Evolutionary conservation across 1,140 invertebrate species (phyloP).

Genomic region (Adoxophyes honmai): DNA sequence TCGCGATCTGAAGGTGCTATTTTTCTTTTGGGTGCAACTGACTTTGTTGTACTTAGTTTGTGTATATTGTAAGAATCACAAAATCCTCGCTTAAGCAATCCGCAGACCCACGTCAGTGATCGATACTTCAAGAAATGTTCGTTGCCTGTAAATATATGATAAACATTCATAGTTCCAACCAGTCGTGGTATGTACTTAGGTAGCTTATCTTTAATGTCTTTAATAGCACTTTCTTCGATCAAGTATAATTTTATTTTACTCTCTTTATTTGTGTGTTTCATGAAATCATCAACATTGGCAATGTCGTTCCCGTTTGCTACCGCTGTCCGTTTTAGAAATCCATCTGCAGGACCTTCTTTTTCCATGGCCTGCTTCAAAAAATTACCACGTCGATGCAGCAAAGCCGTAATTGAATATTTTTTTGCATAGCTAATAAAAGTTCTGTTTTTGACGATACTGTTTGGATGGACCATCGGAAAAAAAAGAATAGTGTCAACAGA

Average conservation of each 20-base stretch:
- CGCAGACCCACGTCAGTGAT: too few species aligned
- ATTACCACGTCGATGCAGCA: constrained; percentile 18
- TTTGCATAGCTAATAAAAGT: constrained; percentile 21
- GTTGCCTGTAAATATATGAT: constrained; percentile 16
- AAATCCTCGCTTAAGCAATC: too few species aligned
- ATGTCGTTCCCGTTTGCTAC: constrained; percentile 23
- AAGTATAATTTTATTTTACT: constrained; percentile 18
- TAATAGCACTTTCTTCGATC: constrained; percentile 15
- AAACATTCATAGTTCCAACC: constrained; percentile 20
- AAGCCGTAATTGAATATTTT: constrained; percentile 20
- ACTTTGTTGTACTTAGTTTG: too few species aligned
- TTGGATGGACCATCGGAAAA: constrained; percentile 35
- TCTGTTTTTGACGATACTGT: constrained; percentile 32
- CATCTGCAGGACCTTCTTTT: constrained; percentile 29
- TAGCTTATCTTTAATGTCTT: neutral
- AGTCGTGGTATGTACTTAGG: constrained; percentile 10
- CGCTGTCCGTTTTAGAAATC: constrained; percentile 24
- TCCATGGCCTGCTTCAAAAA: constrained; percentile 29
- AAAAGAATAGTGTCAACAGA: constrained; percentile 25
- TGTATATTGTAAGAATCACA: too few species aligned
- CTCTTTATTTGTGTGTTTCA: constrained; percentile 15
- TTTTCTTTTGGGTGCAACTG: too few species aligned
- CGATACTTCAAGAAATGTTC: too few species aligned
- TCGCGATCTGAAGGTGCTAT: too few species aligned
- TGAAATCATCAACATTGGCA: constrained; percentile 18